Percentiles rank a stretch among this genome's conserved stretches.
Conservation (phyloP, 2,888 invertebrate species). For the Lottia gigantea region DNA sequence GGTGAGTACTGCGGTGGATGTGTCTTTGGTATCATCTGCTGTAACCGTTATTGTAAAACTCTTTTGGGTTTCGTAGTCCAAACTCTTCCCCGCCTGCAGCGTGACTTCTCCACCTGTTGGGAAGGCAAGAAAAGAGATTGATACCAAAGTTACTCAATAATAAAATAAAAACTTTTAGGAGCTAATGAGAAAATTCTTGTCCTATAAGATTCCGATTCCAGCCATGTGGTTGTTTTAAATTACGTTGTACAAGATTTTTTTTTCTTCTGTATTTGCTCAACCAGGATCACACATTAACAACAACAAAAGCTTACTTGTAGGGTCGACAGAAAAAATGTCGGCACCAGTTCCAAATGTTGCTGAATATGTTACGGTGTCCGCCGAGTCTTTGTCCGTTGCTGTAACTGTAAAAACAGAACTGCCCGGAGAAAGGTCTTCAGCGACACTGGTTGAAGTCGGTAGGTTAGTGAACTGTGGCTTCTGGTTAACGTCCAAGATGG, state of each 20-base stretch:
- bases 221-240: too few relatives aligned
- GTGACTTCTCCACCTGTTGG: background rate
- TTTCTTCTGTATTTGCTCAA: too few relatives aligned
- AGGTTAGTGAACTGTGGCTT: background rate
- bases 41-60: background rate
- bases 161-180: too few relatives aligned
- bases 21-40: constrained; percentile 4
- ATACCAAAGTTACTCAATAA: too few relatives aligned
- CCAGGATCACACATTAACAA: too few relatives aligned
- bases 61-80: constrained; percentile 16
- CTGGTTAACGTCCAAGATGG: background rate
- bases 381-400: background rate
- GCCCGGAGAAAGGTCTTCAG: background rate
- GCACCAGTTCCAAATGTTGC: constrained; percentile 3
- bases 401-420: background rate
- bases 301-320: background rate
- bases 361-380: background rate
- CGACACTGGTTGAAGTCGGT: background rate
- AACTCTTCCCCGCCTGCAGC: background rate
- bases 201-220: too few relatives aligned
- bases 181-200: too few relatives aligned
- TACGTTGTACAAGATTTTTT: too few relatives aligned
- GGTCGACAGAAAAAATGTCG: background rate
- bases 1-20: background rate
- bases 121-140: too few relatives aligned